These are phyloP conservation scores for Cloeon dipterum DNA, from an alignment of 2,888 invertebrate species.

Conservation along the genomic window DNA sequence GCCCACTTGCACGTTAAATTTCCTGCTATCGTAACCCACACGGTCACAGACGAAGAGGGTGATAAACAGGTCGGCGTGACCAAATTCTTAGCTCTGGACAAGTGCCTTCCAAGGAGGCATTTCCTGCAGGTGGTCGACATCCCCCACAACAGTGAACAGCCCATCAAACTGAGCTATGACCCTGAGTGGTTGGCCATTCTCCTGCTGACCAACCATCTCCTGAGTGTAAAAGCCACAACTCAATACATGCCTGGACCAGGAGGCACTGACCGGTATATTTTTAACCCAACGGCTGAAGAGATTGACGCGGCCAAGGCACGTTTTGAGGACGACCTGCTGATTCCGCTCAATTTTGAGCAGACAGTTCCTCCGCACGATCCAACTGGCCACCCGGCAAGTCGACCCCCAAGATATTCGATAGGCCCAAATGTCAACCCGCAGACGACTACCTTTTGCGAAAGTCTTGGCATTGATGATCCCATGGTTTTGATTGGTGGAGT, in stretches of 20 bases:
- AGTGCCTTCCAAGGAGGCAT: constrained; percentile 71
- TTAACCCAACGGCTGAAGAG: constrained; percentile 52
- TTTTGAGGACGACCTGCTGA: constrained; percentile 38
- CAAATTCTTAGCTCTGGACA: constrained; percentile 86
- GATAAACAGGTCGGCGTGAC: constrained; percentile 25
- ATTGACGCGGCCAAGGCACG: constrained; percentile 33
- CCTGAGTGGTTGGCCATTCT: constrained; percentile 86
- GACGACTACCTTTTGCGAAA: constrained; percentile 38
- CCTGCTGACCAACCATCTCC: constrained; percentile 66
- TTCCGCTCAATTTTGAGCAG: constrained; percentile 56
- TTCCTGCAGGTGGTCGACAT: constrained; percentile 47
- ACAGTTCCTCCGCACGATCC: constrained; percentile 42
- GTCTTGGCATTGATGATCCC: constrained; percentile 57
- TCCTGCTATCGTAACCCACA: constrained; percentile 63
- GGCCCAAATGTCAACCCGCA: constrained; percentile 38
- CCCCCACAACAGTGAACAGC: constrained; percentile 28
- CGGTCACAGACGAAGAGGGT: constrained; percentile 14
- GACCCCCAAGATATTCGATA: constrained; percentile 19
- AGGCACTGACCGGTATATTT: constrained; percentile 42
- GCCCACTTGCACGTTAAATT: constrained; percentile 96
- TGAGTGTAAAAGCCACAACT: constrained; percentile 40
- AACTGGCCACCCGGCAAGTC: constrained; percentile 15
- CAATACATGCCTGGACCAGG: constrained; percentile 68
- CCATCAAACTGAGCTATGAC: constrained; percentile 46
- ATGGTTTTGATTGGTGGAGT: constrained; percentile 26